These are phyloP conservation scores for Aradophagus sp. DNA, from an alignment of 1,140 invertebrate species.

Conservation along the genomic window DNA sequence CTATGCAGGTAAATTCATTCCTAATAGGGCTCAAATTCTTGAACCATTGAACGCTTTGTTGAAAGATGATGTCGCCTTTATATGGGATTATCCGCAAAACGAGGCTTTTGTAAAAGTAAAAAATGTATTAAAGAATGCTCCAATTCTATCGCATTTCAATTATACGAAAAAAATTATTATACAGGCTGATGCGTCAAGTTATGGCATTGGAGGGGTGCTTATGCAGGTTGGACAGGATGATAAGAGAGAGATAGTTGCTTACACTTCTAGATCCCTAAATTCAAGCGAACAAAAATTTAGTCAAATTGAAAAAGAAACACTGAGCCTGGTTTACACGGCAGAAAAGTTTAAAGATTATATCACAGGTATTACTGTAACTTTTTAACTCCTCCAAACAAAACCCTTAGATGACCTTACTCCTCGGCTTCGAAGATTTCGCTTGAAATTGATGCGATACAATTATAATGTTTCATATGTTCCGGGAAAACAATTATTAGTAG, in stretches of 20 bases:
- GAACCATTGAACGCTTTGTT: conserved; percentile 50
- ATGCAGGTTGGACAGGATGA: conserved; percentile 5
- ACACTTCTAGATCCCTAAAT: conserved; percentile 55
- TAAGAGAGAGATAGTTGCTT: conserved; percentile 34
- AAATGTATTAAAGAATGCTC: conserved; percentile 12
- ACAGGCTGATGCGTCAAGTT: conserved; percentile 49
- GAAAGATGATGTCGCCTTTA: conserved; percentile 28
- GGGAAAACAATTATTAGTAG: conserved; percentile 8
- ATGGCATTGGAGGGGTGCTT: conserved; percentile 25
- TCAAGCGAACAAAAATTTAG: conserved; percentile 58
- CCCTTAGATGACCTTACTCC: conserved; percentile 60
- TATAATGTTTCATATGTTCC: conserved; percentile 9
- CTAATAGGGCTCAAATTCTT: conserved; percentile 41
- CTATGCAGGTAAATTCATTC: conserved; percentile 52
- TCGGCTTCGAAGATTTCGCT: conserved; percentile 25
- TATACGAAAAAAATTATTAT: conserved; percentile 28
- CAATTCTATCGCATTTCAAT: conserved; percentile 32
- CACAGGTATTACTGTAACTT: conserved; percentile 34
- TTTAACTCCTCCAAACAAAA: conserved; percentile 58
- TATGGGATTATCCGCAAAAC: conserved; percentile 37
- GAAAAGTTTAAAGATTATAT: conserved; percentile 64
- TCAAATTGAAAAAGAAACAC: too few species aligned
- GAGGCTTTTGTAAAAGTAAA: conserved; percentile 27
- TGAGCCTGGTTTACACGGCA: conserved; percentile 46
- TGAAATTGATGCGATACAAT: conserved; percentile 10